phyloP scores from a whole-genome alignment of 2,888 invertebrate genomes.

The Empis stercorea region DNA sequence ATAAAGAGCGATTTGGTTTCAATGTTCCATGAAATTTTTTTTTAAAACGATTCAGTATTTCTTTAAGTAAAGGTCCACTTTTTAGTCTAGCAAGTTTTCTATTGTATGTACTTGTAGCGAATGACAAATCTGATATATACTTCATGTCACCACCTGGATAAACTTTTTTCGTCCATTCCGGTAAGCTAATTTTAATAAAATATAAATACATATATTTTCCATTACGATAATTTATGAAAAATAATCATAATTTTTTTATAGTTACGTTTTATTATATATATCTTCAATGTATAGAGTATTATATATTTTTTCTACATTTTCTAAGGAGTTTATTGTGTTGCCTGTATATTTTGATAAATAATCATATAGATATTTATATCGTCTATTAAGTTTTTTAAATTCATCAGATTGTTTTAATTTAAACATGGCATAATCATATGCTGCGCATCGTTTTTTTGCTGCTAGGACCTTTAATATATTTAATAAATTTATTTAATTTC shows the following conservation, averaged over 20 bases:
- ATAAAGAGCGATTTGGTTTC: constrained; percentile 44
- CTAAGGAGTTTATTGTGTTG: constrained; percentile 40
- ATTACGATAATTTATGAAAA: too few species aligned
- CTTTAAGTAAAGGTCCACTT: constrained; percentile 53
- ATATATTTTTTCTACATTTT: constrained; percentile 47
- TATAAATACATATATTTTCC: too few species aligned
- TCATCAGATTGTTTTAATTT: constrained; percentile 39
- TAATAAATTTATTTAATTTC: not conserved
- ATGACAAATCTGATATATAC: constrained; percentile 49
- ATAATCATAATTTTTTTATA: too few species aligned
- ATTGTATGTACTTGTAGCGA: constrained; percentile 42
- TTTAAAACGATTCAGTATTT: constrained; percentile 51
- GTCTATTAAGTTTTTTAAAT: constrained; percentile 42
- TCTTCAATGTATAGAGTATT: constrained; percentile 55
- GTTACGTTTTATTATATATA: constrained; percentile 41
- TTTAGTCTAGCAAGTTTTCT: constrained; percentile 45
- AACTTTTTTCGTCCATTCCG: constrained; percentile 52
- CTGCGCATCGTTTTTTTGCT: constrained; percentile 51
- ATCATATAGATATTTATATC: constrained; percentile 49
- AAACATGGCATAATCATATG: constrained; percentile 45
- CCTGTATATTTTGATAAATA: constrained; percentile 55
- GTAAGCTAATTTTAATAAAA: constrained; percentile 30
- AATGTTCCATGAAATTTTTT: constrained; percentile 35
- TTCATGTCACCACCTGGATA: constrained; percentile 51
- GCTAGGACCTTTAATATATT: constrained; percentile 30